Percentiles rank a stretch among this genome's conserved stretches.
These are phyloP conservation scores for Leptobrachium ailaonicum DNA, from an alignment of 2,113 vertebrate genomes.

Conservation along the genomic window DNA sequence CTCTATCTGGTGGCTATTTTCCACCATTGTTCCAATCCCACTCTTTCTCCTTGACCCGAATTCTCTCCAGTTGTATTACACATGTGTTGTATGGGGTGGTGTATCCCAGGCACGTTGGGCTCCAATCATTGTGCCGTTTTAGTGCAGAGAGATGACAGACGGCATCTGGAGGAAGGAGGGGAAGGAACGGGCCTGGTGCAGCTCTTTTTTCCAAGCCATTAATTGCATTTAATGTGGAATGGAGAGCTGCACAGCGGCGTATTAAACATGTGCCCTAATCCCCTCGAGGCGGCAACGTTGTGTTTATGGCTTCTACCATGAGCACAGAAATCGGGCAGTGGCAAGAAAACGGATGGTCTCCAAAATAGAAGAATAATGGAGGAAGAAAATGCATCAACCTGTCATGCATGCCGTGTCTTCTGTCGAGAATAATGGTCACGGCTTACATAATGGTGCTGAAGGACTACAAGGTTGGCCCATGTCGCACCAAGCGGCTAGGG, in stretches of 20 bases:
- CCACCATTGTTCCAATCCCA: neutral
- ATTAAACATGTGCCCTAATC: constrained; percentile 41
- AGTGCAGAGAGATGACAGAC: constrained; percentile 39
- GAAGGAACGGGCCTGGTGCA: neutral
- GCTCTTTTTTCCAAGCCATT: constrained; percentile 45
- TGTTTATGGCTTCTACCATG: constrained; percentile 40
- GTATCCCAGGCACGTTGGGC: neutral
- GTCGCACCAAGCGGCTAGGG: neutral
- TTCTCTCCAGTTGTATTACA: neutral
- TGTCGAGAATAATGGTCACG: too few relatives aligned
- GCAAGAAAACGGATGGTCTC: constrained; percentile 27
- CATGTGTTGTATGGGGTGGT: neutral
- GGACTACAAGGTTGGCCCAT: neutral
- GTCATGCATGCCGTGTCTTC: too few relatives aligned
- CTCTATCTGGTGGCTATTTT: neutral
- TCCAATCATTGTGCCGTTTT: constrained; percentile 8
- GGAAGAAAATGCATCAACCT: too few relatives aligned
- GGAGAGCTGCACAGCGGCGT: constrained; percentile 27
- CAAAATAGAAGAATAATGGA: too few relatives aligned
- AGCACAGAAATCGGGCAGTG: constrained; percentile 15
- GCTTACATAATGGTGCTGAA: neutral
- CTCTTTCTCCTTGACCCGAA: neutral
- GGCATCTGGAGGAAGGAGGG: constrained; percentile 23
- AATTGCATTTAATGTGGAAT: constrained; percentile 45
- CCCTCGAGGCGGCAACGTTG: constrained; percentile 23